Percentiles rank a stretch among this genome's conserved stretches.
phyloP scores from a whole-genome alignment of 2,888 invertebrate species.

The Busseola fusca region DNA sequence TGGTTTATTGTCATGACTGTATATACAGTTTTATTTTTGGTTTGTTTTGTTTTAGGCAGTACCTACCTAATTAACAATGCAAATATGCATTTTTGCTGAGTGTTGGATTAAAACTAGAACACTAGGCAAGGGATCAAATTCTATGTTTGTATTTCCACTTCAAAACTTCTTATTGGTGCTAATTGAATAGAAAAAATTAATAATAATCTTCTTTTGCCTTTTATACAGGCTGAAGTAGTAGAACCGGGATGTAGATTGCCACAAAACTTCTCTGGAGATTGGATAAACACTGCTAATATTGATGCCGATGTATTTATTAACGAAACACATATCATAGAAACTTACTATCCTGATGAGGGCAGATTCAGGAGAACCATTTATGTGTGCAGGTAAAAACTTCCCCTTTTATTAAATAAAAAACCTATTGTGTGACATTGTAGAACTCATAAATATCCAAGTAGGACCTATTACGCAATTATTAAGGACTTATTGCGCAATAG shows the following conservation, averaged over 20 bases:
- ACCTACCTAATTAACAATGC: too few relatives aligned
- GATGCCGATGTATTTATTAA: constrained; percentile 98
- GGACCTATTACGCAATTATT: background rate
- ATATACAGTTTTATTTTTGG: background rate
- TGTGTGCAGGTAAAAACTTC: constrained; percentile 91
- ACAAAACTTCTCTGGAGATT: constrained; percentile 97
- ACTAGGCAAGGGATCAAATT: background rate
- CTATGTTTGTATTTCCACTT: background rate
- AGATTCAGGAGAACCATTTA: constrained; percentile 96
- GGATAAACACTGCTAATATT: constrained; percentile 99
- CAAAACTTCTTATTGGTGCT: background rate
- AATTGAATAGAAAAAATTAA: too few relatives aligned
- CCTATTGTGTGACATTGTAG: background rate
- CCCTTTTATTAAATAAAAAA: background rate
- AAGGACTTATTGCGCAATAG: background rate
- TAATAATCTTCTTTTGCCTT: constrained; percentile 35
- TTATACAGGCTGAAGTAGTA: constrained; percentile 94
- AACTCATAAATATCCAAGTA: background rate
- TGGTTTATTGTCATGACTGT: too few relatives aligned
- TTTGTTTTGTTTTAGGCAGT: too few relatives aligned
- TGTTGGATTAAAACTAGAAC: background rate
- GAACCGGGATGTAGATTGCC: constrained; percentile 97
- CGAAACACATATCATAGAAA: constrained; percentile 98
- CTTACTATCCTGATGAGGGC: constrained; percentile 97
- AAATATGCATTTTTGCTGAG: background rate